Percentiles rank a stretch among this genome's conserved stretches.
Evolutionary conservation across 2,888 invertebrate species (phyloP).

Genomic region (Yponomeuta sedellus): DNA sequence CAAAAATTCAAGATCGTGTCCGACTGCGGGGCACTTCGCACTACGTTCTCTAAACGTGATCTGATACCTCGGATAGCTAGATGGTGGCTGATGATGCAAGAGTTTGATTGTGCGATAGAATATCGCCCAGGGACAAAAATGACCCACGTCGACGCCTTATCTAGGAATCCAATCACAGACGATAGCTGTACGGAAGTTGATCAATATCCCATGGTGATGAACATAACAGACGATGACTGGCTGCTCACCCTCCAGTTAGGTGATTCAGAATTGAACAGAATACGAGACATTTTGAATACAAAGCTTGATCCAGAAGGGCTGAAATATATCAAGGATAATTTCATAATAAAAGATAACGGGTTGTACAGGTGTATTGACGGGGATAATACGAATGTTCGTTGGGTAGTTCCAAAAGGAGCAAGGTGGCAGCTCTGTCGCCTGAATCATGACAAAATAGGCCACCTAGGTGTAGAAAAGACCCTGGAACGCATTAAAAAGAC

Average conservation of each 20-base stretch:
- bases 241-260: conserved; percentile 23
- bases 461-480: too few relatives aligned
- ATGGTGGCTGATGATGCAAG: conserved; percentile 13
- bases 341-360: conserved; percentile 20
- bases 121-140: conserved; percentile 16
- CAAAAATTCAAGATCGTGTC: conserved; percentile 23
- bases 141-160: conserved; percentile 20
- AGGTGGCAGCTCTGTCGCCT: conserved; percentile 5
- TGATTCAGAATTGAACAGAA: conserved; percentile 23
- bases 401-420: too few relatives aligned
- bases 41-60: conserved; percentile 24
- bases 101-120: conserved; percentile 12
- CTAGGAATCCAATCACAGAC: conserved; percentile 14
- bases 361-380: too few relatives aligned
- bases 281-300: conserved; percentile 19
- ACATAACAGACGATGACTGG: conserved; percentile 22
- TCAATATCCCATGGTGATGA: conserved; percentile 19
- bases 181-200: too few relatives aligned
- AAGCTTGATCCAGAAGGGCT: conserved; percentile 20
- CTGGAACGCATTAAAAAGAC: not conserved
- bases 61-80: conserved; percentile 22
- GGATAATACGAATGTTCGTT: too few relatives aligned
- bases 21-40: conserved; percentile 24
- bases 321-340: conserved; percentile 26
- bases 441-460: not conserved